A percentile compares a stretch with the other conserved stretches of the same genome.
Conservation (phyloP, 2,888 invertebrate species). For the Rutpela maculata region DNA sequence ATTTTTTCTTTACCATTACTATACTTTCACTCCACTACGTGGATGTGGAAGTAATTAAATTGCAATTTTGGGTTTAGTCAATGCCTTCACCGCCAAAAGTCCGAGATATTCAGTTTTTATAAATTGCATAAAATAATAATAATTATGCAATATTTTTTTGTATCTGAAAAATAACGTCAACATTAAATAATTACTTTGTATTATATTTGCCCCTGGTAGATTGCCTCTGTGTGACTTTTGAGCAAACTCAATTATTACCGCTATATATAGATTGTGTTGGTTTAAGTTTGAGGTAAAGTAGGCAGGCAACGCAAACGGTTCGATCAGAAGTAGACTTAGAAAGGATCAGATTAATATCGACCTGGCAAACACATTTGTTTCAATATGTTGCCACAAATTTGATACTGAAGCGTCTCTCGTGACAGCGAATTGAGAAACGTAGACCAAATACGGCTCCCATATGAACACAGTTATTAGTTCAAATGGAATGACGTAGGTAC, state of each 20-base stretch:
- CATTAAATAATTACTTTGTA: neutral
- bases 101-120: too few relatives aligned
- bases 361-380: conserved; percentile 68
- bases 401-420: conserved; percentile 52
- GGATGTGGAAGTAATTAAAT: too few relatives aligned
- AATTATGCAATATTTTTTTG: too few relatives aligned
- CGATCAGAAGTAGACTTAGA: conserved; percentile 39
- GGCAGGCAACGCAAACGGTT: conserved; percentile 21
- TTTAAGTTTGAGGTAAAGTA: conserved; percentile 28
- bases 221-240: conserved; percentile 14
- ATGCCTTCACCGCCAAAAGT: too few relatives aligned
- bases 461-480: conserved; percentile 46
- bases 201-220: neutral
- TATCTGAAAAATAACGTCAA: too few relatives aligned
- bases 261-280: conserved; percentile 38
- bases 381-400: conserved; percentile 63
- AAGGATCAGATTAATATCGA: conserved; percentile 68
- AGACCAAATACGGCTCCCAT: conserved; percentile 42
- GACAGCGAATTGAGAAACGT: conserved; percentile 46
- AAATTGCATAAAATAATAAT: too few relatives aligned
- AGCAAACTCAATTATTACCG: conserved; percentile 35
- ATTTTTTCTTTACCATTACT: too few relatives aligned
- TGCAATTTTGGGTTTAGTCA: too few relatives aligned
- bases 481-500: conserved; percentile 41
- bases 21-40: too few relatives aligned